Conservation (phyloP, 2,113 vertebrate species). For the Elephantulus edwardii region DNA sequence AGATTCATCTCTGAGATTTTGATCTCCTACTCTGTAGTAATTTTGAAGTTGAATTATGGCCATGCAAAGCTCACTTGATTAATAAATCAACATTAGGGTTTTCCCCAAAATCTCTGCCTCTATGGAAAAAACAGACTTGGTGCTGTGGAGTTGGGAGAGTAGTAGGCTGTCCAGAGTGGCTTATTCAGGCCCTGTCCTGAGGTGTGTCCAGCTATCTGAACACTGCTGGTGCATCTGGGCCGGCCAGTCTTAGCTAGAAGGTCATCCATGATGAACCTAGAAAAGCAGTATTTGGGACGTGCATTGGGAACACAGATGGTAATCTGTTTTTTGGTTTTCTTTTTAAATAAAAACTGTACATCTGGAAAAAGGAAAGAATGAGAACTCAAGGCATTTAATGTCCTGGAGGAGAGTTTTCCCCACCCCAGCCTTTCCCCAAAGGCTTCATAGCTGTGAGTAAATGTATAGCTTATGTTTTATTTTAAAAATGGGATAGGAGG, state of each 20-base stretch:
- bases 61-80: background rate
- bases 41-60: background rate
- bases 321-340: background rate
- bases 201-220: background rate
- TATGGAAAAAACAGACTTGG: background rate
- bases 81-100: background rate
- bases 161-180: background rate
- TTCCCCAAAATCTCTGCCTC: background rate
- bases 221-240: background rate
- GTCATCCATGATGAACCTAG: background rate
- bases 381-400: background rate
- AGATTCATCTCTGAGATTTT: background rate
- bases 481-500: background rate
- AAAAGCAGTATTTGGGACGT: background rate
- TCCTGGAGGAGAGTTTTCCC: background rate
- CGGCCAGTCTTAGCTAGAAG: background rate
- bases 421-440: background rate
- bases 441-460: background rate
- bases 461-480: background rate
- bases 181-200: background rate
- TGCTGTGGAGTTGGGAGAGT: background rate
- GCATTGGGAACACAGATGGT: background rate
- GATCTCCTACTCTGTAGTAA: background rate
- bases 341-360: background rate
- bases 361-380: slow-evolving; percentile 29